phyloP scores from a whole-genome alignment of 2,113 vertebrate species.

The Albula glossodonta region DNA sequence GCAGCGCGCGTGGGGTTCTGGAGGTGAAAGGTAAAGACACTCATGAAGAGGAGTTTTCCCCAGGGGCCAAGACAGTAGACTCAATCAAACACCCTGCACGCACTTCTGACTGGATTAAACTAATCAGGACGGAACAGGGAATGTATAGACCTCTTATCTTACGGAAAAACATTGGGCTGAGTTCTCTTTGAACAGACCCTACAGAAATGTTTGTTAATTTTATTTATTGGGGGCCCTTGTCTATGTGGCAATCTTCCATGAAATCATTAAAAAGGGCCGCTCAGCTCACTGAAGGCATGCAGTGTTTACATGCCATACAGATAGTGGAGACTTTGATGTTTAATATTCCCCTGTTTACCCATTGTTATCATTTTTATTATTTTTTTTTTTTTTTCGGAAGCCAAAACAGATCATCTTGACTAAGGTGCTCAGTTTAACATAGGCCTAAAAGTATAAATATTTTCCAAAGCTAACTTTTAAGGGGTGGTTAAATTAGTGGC shows the following conservation, averaged over 20 bases:
- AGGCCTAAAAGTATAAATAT: conserved; percentile 68
- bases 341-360: conserved; percentile 50
- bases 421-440: conserved; percentile 65
- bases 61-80: conserved; percentile 68
- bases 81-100: conserved; percentile 76
- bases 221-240: conserved; percentile 80
- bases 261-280: conserved; percentile 72
- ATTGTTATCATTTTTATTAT: conserved; percentile 57
- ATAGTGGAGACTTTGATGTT: conserved; percentile 75
- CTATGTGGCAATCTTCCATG: conserved; percentile 78
- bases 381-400: conserved; percentile 60
- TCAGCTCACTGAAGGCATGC: conserved; percentile 66
- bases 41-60: conserved; percentile 72
- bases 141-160: conserved; percentile 77
- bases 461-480: conserved; percentile 55
- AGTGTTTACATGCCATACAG: conserved; percentile 69
- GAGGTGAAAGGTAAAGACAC: conserved; percentile 84
- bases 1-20: conserved; percentile 67
- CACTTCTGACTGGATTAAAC: conserved; percentile 81
- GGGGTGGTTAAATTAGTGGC: conserved; percentile 52
- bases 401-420: conserved; percentile 64
- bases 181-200: conserved; percentile 79
- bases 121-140: conserved; percentile 77
- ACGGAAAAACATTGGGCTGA: conserved; percentile 73
- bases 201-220: conserved; percentile 82